Evolutionary conservation across 2,113 vertebrate genomes (phyloP), one percentile per base, ranked within the genome.

Genomic region (Leptodactylus fuscus): DNA sequence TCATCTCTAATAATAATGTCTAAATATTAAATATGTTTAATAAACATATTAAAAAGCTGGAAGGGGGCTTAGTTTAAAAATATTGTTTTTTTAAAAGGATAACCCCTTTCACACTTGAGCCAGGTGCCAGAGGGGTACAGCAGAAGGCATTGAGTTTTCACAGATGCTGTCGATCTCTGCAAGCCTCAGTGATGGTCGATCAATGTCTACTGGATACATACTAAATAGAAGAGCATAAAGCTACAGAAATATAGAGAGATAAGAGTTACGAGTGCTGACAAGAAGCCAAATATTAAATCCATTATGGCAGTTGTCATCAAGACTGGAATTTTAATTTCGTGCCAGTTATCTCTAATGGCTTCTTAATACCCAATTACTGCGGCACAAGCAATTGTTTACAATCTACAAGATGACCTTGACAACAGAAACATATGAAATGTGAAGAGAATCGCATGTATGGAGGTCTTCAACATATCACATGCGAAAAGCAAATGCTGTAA

Each of bases 351-450:
- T 9, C 46, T 76, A 76, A 53, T 76, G 27, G 24, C 27, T 32
- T 75, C n/a, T 49, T 75, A 75, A 75, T 75, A 29, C 20, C 73
- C 73, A 76, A 76, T 49, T 29, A 76, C 12, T 29, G 24, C 7
- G 11, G 71, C 41, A 29, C 18, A 13, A 53, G 15, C 27, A 48
- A 76, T 76, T 49, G 27, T 32, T 51, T 76, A 76, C 29, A 34
- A 34, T 16, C 24, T 76, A 29, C 27, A 53, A 76, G 20, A 32
- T 76, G 46, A 76, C 46, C 46, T 76, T 76, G 27, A 53, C 44
- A 51, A 12, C 6, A 24, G 27, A 44, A 16, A 22, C 24, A 75
- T 34, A 20, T 67, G 29, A 46, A 74, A 74, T 48, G 4, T 48
- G 24, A 27, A 73, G 70, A 44, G 22, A 46, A 74, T 16, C 16